Percentiles rank a stretch among this genome's conserved stretches.
phyloP scores from a whole-genome alignment of 2,113 vertebrate species.

The Poeciliopsis turrubarensis region DNA sequence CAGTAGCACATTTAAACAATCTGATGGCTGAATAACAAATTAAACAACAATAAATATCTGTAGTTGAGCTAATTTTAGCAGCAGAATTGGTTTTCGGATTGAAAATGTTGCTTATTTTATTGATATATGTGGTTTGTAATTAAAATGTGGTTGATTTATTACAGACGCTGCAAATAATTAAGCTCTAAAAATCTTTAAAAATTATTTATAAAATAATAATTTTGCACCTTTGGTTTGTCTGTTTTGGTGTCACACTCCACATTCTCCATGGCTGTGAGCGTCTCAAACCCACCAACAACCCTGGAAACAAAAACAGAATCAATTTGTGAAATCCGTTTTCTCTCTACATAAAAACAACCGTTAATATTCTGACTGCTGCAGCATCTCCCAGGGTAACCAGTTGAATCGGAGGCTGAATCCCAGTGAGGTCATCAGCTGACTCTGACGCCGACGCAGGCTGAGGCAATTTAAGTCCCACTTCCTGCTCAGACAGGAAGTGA shows the following conservation, averaged over 20 bases:
- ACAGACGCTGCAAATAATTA: no score
- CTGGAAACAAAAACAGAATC: slow-evolving; percentile 66
- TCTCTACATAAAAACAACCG: not conserved
- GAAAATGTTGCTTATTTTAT: no score
- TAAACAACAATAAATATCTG: no score
- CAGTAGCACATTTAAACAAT: no score
- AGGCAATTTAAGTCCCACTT: not conserved
- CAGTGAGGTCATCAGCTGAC: slow-evolving; percentile 4
- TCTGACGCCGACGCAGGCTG: not conserved
- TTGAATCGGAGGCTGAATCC: not conserved
- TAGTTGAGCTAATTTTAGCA: no score
- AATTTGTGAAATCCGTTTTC: not conserved
- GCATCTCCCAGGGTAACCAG: no score
- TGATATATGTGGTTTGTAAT: no score
- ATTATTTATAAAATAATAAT: not conserved
- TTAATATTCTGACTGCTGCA: not conserved
- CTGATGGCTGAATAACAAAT: no score
- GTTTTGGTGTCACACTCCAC: slow-evolving; percentile 94
- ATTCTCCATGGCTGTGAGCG: slow-evolving; percentile 95
- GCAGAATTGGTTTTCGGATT: no score
- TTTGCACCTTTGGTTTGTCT: slow-evolving; percentile 92
- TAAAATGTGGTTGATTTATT: no score
- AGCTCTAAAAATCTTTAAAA: not conserved
- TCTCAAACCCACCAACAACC: slow-evolving; percentile 95
- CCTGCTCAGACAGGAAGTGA: not conserved